phyloP scores from a whole-genome alignment of 2,797 vertebrate species.

The Rhabdophis nuchalis region DNA sequence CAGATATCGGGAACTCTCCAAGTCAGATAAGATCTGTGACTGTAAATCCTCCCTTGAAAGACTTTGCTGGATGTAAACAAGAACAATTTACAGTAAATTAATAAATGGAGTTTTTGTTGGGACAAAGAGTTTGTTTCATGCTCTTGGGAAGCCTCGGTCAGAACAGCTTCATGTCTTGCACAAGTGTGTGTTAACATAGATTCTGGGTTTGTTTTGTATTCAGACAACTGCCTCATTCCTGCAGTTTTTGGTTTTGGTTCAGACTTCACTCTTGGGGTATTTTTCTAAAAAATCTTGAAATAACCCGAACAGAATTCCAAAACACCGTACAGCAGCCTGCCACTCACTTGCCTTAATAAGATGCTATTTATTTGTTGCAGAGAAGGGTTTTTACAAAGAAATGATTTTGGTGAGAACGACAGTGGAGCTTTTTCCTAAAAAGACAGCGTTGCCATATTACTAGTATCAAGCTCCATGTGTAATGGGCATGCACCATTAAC shows the following conservation, averaged over 20 bases:
- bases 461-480: not conserved
- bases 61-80: no score
- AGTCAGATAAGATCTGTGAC: no score
- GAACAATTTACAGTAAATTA: no score
- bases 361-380: not conserved
- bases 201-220: not conserved
- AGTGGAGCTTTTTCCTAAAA: not conserved
- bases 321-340: not conserved
- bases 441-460: not conserved
- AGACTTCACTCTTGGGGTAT: not conserved
- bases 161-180: no score
- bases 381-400: not conserved
- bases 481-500: not conserved
- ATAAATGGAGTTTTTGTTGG: no score
- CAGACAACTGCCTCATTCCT: not conserved
- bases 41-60: no score
- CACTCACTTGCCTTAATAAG: not conserved
- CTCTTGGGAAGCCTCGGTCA: no score
- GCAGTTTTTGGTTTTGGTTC: not conserved
- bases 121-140: no score
- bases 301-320: not conserved
- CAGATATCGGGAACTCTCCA: no score
- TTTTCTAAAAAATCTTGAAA: not conserved
- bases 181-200: not conserved
- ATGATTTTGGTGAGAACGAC: not conserved